phyloP scores from a whole-genome alignment of 2,113 vertebrate species.

The Brienomyrus longianalis region DNA sequence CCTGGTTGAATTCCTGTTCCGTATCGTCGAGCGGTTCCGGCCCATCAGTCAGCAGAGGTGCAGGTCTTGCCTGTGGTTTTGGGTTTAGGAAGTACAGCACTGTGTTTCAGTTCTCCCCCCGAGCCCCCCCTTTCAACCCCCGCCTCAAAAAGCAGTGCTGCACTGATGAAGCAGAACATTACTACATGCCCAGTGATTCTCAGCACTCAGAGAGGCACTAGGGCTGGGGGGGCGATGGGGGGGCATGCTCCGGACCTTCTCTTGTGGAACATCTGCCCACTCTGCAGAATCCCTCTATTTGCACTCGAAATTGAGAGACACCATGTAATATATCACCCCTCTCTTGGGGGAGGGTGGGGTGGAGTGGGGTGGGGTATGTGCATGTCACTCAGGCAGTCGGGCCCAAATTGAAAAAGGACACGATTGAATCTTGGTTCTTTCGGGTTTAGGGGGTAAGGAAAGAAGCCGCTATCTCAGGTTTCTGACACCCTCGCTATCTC shows the following conservation, averaged over 20 bases:
- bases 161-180: slow-evolving; percentile 43
- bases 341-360: not conserved
- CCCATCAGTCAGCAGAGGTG: not conserved
- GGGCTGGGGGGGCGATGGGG: slow-evolving; percentile 18
- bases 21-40: not conserved
- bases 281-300: slow-evolving; percentile 13
- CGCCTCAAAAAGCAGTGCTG: slow-evolving; percentile 26
- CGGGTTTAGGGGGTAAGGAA: not conserved
- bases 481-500: not conserved
- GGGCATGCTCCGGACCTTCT: not conserved
- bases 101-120: slow-evolving; percentile 25
- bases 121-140: slow-evolving; percentile 33
- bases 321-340: not conserved
- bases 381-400: not conserved
- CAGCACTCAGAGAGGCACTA: slow-evolving; percentile 23
- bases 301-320: not conserved
- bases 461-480: not conserved
- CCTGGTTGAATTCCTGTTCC: not conserved
- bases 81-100: not conserved
- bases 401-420: not conserved
- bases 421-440: not conserved
- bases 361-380: not conserved
- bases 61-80: slow-evolving; percentile 4
- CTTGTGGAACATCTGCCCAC: not conserved
- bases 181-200: slow-evolving; percentile 36